Conservation (phyloP, 2,797 vertebrate genomes). For the Poecilia velifera region DNA sequence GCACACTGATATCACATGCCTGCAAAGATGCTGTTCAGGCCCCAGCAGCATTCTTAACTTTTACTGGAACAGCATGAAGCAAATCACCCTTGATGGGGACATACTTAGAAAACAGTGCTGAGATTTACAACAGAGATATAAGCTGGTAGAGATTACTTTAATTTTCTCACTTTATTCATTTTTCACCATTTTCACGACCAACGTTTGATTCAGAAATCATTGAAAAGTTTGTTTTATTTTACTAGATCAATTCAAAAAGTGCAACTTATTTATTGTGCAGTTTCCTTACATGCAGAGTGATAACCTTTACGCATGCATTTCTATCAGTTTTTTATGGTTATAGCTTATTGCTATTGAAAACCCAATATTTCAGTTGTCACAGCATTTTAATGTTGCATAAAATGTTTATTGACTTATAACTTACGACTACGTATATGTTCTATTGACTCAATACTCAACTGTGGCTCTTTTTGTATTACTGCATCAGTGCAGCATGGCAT, state of each 20-base stretch:
- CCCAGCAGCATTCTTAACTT: neutral
- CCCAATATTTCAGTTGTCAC: neutral
- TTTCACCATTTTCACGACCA: neutral
- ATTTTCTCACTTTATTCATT: neutral
- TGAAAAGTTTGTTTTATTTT: neutral
- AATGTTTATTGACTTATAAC: neutral
- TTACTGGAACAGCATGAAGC: conserved; percentile 2
- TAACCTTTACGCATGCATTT: neutral
- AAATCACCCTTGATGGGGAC: neutral
- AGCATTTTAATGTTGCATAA: neutral
- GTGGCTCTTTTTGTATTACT: neutral
- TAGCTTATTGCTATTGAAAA: neutral
- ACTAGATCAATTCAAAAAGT: neutral
- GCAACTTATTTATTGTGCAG: neutral
- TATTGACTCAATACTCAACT: neutral
- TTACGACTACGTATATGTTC: too few relatives aligned
- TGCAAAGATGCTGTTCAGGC: conserved; percentile 30
- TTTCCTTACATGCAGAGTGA: neutral
- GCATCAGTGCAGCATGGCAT: neutral
- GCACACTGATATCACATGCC: conserved; percentile 27
- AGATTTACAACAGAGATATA: neutral
- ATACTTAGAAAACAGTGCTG: neutral
- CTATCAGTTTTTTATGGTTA: neutral
- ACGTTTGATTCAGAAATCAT: neutral
- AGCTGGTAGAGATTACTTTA: neutral